These are phyloP conservation scores for Rousettus madagascariensis DNA, from an alignment of 2,797 vertebrate species.

Conservation along the genomic window DNA sequence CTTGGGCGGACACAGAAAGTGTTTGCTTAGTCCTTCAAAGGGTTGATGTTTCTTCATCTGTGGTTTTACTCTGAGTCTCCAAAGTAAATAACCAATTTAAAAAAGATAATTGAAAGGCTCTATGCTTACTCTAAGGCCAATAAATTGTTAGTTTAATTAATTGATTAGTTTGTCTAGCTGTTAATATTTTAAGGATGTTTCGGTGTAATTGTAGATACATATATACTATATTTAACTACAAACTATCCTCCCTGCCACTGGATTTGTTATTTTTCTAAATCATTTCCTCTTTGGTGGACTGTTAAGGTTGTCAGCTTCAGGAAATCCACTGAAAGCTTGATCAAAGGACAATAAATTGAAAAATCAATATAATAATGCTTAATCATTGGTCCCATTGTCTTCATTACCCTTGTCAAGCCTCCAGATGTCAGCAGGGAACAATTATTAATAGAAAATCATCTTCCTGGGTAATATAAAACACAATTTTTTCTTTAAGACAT, in stretches of 20 bases:
- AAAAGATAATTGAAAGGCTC: constrained; percentile 21
- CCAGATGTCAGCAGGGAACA: neutral
- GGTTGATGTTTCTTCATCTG: neutral
- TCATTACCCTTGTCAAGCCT: neutral
- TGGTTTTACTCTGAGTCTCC: constrained; percentile 8
- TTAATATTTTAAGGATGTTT: constrained; percentile 37
- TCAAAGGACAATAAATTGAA: neutral
- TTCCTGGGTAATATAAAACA: neutral
- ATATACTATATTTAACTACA: constrained; percentile 9
- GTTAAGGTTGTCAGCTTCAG: neutral
- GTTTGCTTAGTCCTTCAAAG: constrained; percentile 30
- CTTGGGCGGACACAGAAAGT: neutral
- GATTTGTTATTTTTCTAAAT: constrained; percentile 45
- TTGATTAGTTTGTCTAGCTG: constrained; percentile 6
- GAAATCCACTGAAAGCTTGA: neutral
- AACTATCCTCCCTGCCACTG: neutral
- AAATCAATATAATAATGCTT: constrained; percentile 34
- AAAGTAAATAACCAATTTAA: constrained; percentile 30
- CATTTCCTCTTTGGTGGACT: constrained; percentile 25
- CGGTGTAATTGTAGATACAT: constrained; percentile 32
- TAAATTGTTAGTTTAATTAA: neutral
- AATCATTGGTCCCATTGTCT: neutral
- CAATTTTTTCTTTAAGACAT: constrained; percentile 23
- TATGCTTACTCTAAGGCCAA: neutral
- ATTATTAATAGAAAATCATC: constrained; percentile 8